A percentile compares a stretch with the other conserved stretches of the same genome.
Conservation (phyloP, 2,888 invertebrate species). For the Griposia aprilina region DNA sequence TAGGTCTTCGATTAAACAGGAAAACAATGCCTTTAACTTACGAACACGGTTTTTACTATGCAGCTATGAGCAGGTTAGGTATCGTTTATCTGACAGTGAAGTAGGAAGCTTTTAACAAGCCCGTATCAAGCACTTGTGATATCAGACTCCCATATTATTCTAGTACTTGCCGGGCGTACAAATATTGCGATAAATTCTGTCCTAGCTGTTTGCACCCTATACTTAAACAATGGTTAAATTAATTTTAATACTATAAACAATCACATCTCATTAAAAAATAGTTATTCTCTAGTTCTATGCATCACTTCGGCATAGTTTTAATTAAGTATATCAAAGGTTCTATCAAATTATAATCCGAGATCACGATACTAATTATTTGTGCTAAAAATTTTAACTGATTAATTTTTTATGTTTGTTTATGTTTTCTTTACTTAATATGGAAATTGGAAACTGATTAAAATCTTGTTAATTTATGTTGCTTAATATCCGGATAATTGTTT, state of each 20-base stretch:
- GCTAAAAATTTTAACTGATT: slow-evolving; percentile 30
- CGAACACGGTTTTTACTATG: slow-evolving; percentile 28
- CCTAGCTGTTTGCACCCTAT: slow-evolving; percentile 3
- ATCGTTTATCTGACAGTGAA: not conserved
- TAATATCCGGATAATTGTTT: not conserved
- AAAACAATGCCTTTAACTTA: slow-evolving; percentile 34
- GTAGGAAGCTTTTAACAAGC: slow-evolving; percentile 33
- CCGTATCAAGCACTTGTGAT: slow-evolving; percentile 49
- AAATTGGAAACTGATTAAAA: slow-evolving; percentile 29
- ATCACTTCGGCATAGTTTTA: slow-evolving; percentile 39
- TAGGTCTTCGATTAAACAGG: slow-evolving; percentile 34
- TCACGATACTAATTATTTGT: slow-evolving; percentile 50
- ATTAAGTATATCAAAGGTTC: slow-evolving; percentile 44
- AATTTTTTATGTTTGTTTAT: slow-evolving; percentile 19
- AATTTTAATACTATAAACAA: slow-evolving; percentile 60
- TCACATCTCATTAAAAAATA: slow-evolving; percentile 51
- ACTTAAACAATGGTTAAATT: slow-evolving; percentile 28
- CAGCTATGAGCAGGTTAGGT: slow-evolving; percentile 26
- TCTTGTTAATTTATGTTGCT: slow-evolving; percentile 17
- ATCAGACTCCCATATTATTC: slow-evolving; percentile 23
- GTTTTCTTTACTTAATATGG: slow-evolving; percentile 6
- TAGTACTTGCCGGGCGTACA: slow-evolving; percentile 6
- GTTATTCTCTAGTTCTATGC: slow-evolving; percentile 33
- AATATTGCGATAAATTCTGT: slow-evolving; percentile 40
- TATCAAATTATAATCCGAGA: slow-evolving; percentile 48